Percentiles rank a stretch among this genome's conserved stretches.
phyloP scores from a whole-genome alignment of 2,797 vertebrate genomes.

The Scolopax bukidnonensis region DNA sequence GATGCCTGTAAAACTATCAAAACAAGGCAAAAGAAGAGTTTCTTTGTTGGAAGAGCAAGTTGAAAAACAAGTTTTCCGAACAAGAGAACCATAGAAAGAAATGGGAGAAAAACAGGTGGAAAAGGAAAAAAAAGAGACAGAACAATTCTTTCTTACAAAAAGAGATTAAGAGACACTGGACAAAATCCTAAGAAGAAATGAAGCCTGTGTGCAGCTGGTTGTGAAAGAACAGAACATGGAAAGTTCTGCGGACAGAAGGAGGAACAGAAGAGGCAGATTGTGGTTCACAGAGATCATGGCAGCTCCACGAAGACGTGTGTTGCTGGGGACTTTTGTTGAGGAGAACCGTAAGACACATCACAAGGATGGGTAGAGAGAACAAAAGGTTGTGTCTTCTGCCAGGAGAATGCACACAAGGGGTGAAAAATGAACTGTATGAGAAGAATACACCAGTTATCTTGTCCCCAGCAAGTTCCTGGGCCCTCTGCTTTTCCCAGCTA shows the following conservation, averaged over 20 bases:
- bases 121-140: neutral
- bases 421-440: neutral
- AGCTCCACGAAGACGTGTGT: neutral
- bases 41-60: neutral
- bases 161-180: neutral
- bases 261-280: slow-evolving; percentile 36
- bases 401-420: neutral
- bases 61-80: neutral
- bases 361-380: neutral
- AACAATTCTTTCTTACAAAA: neutral
- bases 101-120: neutral
- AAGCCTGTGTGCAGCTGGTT: neutral
- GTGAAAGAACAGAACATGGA: neutral
- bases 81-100: neutral
- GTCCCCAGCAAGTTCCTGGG: neutral
- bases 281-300: neutral
- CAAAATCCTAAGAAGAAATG: neutral
- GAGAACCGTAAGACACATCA: neutral
- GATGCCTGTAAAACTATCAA: neutral
- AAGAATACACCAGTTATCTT: neutral
- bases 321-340: neutral
- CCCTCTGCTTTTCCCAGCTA: neutral
- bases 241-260: neutral
- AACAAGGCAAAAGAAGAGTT: neutral
- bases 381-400: neutral